Base-by-base conservation (phyloP, 2,888 invertebrate species). In the Hesperia comma region DNA sequence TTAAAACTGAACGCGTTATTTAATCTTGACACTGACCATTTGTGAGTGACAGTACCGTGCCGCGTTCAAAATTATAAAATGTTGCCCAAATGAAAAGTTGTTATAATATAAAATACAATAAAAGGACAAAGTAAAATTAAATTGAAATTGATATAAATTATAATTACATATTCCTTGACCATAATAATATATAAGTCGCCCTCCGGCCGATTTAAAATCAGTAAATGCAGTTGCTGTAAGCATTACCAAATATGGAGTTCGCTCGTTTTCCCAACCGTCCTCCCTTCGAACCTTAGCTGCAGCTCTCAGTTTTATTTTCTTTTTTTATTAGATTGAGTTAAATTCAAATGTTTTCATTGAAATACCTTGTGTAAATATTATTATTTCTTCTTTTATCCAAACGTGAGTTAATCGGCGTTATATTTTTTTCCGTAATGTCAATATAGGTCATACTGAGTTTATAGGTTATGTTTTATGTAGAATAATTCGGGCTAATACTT, bases 201-300 rank as follows among this genome's bases (percentile, higher is more conserved):
- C 66, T 37, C 60, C 53, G 51, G 21, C 32, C 68, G 80, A 79
- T 82, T 84, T 82, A 79, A 77, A 81, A 77, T 82, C 79, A 82
- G 80, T 83, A 72, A 76, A 78, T 84, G 84, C 83, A 84, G 88
- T 84, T 82, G 83, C 90, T 88, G 87, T 87, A 92, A 89, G 93
- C 94, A 94, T 94, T 94, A 94, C 94, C 94, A 94, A 94, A 94
- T 94, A 94, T 94, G 94, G 94, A 93, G 93, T 94, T 94, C 91
- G 93, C 93, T 93, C 93, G 93, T 93, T 93, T 93, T 93, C 93
- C 93, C 92, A 90, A 91, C 92, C 92, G 91, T 90, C 90, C 91
- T 91, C 91, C 92, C 92, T 93, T 91, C 92, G 86, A 86, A 92
- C 90, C 90, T 85, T 90, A 90, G 89, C n/a, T n/a, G n/a, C 86